Evolutionary conservation across 2,888 invertebrate species (phyloP), one percentile per base, ranked within the genome.

Genomic region (Diploptera punctata): DNA sequence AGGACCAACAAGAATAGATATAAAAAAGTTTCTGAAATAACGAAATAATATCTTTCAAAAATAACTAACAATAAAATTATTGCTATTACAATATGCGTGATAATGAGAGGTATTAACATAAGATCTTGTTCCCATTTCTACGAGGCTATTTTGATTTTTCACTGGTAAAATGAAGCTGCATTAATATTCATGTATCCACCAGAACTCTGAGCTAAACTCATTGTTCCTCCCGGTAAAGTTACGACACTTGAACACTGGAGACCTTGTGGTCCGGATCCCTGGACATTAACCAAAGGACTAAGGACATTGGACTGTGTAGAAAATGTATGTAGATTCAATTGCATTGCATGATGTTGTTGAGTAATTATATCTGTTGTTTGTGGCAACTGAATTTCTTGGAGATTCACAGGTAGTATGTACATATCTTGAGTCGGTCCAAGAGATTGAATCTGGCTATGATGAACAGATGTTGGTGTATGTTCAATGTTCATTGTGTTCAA

Each of bases 271-370:
- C 54, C 47, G 4, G 57, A 13, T 5, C 52, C 52, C 43, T 67
- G 71, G 9, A 67, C 61, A 31, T 67, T 68, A n/a, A 73, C 44
- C 26, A 73, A 21, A 18, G 73, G 73, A 49, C 68, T 73, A 10
- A 73, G 29, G 5, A 73, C 69, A 43, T 47, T 62, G 10, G 57
- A 49, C 26, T 70, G 70, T 26, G 70, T 67, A 13, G 73, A 44
- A 44, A 73, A 73, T 3, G 73, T 70, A 13, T 73, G 73, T n/a
- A 73, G 67, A 33, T 73, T 73, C 2, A 73, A 54, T 19, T 73
- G 73, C 73, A 73, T 70, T n/a, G 73, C 60, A 26, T 73, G 73
- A 65, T 73, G 73, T 21, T 73, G 73, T 26, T 65, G 69, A 13
- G 62, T 24, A 18, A 70, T 29, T 49, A 72, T 67, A 9, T 73